Base-by-base conservation (phyloP, 2,797 vertebrate species). In the Semaprochilodus insignis region DNA sequence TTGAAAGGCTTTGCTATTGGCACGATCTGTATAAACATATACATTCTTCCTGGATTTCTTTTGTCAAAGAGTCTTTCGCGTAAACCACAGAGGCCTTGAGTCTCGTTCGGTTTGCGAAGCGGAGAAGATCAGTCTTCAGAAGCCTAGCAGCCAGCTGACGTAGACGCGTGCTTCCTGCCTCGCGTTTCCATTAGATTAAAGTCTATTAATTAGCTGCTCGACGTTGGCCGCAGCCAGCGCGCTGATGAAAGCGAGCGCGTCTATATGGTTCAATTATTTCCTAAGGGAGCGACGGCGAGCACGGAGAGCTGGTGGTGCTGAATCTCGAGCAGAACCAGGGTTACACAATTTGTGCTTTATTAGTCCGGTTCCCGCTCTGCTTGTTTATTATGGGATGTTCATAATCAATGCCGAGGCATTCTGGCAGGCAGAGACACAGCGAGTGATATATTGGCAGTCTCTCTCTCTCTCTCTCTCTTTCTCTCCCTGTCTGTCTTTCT, bases 251-350 rank as follows among this genome's bases (percentile, higher is more conserved):
- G 69, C 67, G 52, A 74, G 78, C 52, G 48, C 34, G 25, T 52
- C 19, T 63, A 23, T 1, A 19, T 60, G 23, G 27, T 66, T 54
- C 36, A 60, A 23, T 71, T 77, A 21, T 73, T 36, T 74, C 60
- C 52, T 23, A 60, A 34, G 17, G 76, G 52, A 54, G 44, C 21
- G 25, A 21, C 67, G 66, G 52, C 52, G 54, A 34, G 51, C 48
- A 2, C 21, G 17, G 48, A 54, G 34, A 69, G 31, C 31, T 69
- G 51, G 23, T 52, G 63, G 63, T 71, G 48, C 27, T 44, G 48
- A 82, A 82, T 78, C 77, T 74, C 71, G 67, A 74, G 73, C 76
- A 85, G 80, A 82, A 79, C 75, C 76, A 75, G 65, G 66, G 76
- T 55, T 71, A 65, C 81, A 73, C 80, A 82, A 70, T 82, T 69